Base-by-base conservation (phyloP, 2,113 vertebrate genomes). In the Physeter macrocephalus region DNA sequence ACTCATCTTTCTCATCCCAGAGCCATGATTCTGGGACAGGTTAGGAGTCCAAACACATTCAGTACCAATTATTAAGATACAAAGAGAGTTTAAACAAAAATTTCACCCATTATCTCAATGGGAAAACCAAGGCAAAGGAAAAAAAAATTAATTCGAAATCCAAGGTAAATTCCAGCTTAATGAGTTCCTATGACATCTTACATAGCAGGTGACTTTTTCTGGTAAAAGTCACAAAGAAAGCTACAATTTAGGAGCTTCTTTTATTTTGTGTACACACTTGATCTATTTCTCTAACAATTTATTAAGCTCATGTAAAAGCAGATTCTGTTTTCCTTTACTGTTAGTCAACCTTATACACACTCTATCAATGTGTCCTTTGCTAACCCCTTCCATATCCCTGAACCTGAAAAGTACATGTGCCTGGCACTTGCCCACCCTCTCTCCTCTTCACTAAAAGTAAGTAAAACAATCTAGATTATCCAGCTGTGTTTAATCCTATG, bases 341-440 rank as follows among this genome's bases (percentile, higher is more conserved):
- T 86, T 67, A 43, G 12, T 39, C 14, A 41, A 41, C 4, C 15
- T 3, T 0, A 84, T 59, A 52, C 46, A 10, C 36, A 10, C 23
- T 83, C 77, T 62, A 21, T 17, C 92, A 89, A 3, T 34, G 54
- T 34, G n/a, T 84, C 52, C 8, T 89, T 36, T 77, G 2, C 14
- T 8, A 18, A 64, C 5, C 34, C 14, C 2, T 72, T 41, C 39
- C 5, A 12, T 82, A 12, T 81, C 31, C 78, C 17, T 89, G 89
- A 95, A 86, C 5, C 13, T 59, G 27, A 20, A 25, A 8, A 46
- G 17, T 39, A 39, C 3, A 36, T 11, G 4, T 41, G 9, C 3
- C 2, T 1, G 1, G 0, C 14, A 8, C 4, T 8, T 23, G 3
- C 3, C 25, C 27, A n/a, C 4, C 52, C 6, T 18, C 11, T 71